Percentiles rank a stretch among this genome's conserved stretches.
Conservation (phyloP, 2,113 vertebrate species). For the Gopherus flavomarginatus region DNA sequence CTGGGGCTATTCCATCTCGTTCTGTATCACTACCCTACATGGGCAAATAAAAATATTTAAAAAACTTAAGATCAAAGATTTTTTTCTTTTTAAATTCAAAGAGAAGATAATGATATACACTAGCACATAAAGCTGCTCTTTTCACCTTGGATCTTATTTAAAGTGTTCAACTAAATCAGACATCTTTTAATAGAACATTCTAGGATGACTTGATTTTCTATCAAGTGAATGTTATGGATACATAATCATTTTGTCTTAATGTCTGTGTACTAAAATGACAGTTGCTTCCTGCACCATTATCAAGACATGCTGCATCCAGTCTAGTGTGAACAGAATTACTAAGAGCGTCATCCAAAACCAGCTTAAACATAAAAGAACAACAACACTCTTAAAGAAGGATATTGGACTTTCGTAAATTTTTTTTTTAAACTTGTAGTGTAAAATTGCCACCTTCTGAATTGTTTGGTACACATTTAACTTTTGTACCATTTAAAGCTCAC, state of each 20-base stretch:
- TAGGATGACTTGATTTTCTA: background rate
- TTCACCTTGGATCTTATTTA: background rate
- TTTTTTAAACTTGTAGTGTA: background rate
- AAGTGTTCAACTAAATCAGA: background rate
- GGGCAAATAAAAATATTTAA: conserved; percentile 1
- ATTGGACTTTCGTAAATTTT: background rate
- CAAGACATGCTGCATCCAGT: background rate
- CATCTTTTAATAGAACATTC: background rate
- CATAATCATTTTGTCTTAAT: background rate
- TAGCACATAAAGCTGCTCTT: background rate
- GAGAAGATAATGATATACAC: background rate
- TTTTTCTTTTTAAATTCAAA: background rate
- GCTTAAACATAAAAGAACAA: background rate
- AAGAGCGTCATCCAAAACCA: background rate
- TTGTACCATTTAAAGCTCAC: background rate
- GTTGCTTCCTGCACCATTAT: background rate
- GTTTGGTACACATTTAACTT: background rate
- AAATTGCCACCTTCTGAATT: background rate
- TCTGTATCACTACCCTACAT: conserved; percentile 89
- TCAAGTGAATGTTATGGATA: background rate
- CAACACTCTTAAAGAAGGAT: background rate
- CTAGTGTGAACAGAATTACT: background rate
- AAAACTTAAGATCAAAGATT: background rate
- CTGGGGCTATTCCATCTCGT: conserved; percentile 81
- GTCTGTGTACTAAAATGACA: background rate